Evolutionary conservation across 2,888 invertebrate species (phyloP).

Genomic region (Eupelmus urozonus): DNA sequence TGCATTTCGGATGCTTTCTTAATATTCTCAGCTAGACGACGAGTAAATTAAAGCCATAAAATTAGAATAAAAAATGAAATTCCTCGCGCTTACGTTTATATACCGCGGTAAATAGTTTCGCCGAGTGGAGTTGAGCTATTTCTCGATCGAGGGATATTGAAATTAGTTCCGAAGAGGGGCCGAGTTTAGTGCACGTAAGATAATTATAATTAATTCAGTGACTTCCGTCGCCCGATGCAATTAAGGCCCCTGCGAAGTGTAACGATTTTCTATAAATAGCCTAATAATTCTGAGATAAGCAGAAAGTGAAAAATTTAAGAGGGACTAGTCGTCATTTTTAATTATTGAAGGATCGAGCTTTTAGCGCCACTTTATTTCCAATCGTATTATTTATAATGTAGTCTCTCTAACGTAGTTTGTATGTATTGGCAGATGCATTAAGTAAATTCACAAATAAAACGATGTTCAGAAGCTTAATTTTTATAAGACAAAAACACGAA

Average conservation of each 20-base stretch:
- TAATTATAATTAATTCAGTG: constrained; percentile 38
- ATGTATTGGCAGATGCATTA: too few species aligned
- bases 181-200: constrained; percentile 8
- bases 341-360: neutral
- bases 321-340: too few species aligned
- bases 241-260: neutral
- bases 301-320: constrained; percentile 1
- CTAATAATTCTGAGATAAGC: neutral
- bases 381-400: too few species aligned
- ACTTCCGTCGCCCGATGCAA: constrained; percentile 16
- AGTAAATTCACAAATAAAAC: too few species aligned
- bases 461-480: too few species aligned
- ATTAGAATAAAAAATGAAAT: neutral
- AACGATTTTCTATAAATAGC: constrained; percentile 15
- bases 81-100: neutral
- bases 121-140: neutral
- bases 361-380: too few species aligned
- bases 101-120: neutral
- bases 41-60: too few species aligned
- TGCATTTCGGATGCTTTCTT: neutral
- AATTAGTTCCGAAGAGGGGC: constrained; percentile 34
- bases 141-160: constrained; percentile 23
- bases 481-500: too few species aligned
- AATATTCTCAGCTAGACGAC: too few species aligned
- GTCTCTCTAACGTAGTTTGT: too few species aligned